Percentiles rank a stretch among this genome's conserved stretches.
These are phyloP conservation scores for Amitus sp. DNA, from an alignment of 2,888 invertebrate species.

Conservation along the genomic window DNA sequence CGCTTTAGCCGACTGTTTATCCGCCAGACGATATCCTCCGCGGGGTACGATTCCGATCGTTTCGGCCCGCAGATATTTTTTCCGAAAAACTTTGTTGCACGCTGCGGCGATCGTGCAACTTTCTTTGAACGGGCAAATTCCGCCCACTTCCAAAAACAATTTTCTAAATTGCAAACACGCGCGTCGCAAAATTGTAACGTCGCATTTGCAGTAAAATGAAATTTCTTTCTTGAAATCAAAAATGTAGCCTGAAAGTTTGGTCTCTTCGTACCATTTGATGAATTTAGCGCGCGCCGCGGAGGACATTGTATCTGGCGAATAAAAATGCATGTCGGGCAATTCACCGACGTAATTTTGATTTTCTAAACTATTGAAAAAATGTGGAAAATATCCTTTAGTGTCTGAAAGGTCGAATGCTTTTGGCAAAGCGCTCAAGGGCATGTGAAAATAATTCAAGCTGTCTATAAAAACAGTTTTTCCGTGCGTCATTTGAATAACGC, in stretches of 20 bases:
- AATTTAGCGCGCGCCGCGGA: constrained; percentile 16
- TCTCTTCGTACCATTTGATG: constrained; percentile 24
- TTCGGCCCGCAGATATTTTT: constrained; percentile 45
- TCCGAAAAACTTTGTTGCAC: constrained; percentile 37
- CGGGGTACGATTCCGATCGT: constrained; percentile 48
- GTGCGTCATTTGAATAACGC: constrained; percentile 31
- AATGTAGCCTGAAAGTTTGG: constrained; percentile 3
- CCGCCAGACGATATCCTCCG: constrained; percentile 44
- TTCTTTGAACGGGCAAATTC: constrained; percentile 39
- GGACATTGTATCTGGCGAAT: no score
- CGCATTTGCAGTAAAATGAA: constrained; percentile 37
- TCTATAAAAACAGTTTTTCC: constrained; percentile 42
- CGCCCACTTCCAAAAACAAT: constrained; percentile 28
- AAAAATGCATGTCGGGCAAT: constrained; percentile 20
- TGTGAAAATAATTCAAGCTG: no score
- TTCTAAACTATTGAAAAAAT: constrained; percentile 39
- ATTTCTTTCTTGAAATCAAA: constrained; percentile 41
- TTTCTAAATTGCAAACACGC: constrained; percentile 40
- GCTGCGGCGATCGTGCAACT: constrained; percentile 41
- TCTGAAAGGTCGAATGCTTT: constrained; percentile 45
- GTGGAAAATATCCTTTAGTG: constrained; percentile 40
- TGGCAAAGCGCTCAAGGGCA: constrained; percentile 42
- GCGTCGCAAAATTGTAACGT: constrained; percentile 37
- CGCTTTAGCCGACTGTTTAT: constrained; percentile 45
- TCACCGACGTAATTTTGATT: constrained; percentile 35